Conservation (phyloP, 2,113 vertebrate species). For the Bos indicus region DNA sequence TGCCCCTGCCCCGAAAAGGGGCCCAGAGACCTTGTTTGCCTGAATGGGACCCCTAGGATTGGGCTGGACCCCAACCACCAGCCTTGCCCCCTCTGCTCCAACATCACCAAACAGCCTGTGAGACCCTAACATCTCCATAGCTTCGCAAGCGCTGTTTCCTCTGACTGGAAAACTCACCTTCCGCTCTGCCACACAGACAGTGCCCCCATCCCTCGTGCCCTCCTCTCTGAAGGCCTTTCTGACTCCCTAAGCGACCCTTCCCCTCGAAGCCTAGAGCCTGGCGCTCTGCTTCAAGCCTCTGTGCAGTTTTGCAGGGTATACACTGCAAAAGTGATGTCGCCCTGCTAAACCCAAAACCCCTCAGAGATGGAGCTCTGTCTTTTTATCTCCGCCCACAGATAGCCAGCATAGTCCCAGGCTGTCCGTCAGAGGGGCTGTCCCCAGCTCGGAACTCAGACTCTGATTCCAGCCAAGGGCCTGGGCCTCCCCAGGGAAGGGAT, state of each 20-base stretch:
- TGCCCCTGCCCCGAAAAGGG: background rate
- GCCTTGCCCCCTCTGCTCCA: background rate
- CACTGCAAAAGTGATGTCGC: background rate
- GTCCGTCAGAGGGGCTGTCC: rapidly evolving
- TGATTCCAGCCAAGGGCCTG: background rate
- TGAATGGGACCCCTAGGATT: rapidly evolving
- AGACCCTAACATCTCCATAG: rapidly evolving
- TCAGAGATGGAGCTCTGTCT: background rate
- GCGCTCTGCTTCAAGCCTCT: background rate
- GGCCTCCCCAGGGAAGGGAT: background rate
- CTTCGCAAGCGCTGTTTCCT: rapidly evolving
- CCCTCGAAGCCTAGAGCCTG: rapidly evolving
- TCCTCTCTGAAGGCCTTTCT: background rate
- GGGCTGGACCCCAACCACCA: background rate
- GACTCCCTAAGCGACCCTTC: background rate
- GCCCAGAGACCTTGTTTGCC: too few species aligned
- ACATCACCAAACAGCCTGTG: background rate
- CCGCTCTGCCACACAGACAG: rapidly evolving
- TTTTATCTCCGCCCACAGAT: background rate
- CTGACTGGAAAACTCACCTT: background rate
- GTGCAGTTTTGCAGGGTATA: too few species aligned
- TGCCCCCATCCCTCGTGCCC: background rate
- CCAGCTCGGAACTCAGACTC: background rate
- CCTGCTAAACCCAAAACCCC: background rate
- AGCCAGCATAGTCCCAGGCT: background rate